These are phyloP conservation scores for Porphyrio hochstetteri DNA, from an alignment of 2,113 vertebrate species.

Conservation along the genomic window DNA sequence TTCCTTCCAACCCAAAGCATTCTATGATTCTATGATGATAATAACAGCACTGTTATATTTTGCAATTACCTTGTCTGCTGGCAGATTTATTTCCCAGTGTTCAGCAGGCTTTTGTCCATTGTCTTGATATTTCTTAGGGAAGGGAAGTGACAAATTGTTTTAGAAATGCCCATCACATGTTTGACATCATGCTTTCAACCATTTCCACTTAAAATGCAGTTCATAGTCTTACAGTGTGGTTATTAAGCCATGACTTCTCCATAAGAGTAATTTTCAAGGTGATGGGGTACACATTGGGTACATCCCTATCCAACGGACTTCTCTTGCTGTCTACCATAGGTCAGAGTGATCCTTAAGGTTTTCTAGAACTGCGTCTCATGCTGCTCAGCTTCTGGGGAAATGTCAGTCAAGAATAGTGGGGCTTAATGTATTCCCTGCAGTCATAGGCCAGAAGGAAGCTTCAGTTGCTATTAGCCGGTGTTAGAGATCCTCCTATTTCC, in stretches of 20 bases:
- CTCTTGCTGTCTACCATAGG: neutral
- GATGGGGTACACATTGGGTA: rapidly evolving
- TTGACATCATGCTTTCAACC: neutral
- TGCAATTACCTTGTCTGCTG: neutral
- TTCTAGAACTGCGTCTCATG: rapidly evolving
- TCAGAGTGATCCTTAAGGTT: neutral
- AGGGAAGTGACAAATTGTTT: neutral
- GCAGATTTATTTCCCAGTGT: neutral
- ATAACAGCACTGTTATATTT: neutral
- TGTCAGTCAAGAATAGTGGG: neutral
- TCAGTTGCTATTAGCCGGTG: neutral
- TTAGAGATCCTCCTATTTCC: neutral
- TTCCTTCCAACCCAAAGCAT: too few relatives aligned
- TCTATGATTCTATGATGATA: neutral
- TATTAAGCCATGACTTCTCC: neutral
- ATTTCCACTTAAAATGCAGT: neutral
- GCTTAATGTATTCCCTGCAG: neutral
- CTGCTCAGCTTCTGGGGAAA: neutral
- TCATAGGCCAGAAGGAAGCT: neutral
- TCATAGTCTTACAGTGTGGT: neutral
- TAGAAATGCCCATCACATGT: neutral
- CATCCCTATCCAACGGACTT: neutral
- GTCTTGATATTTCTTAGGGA: neutral
- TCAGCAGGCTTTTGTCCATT: neutral
- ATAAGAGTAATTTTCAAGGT: neutral